Evolutionary conservation across 2,113 vertebrate genomes (phyloP).

Genomic region (Psittacula cyanocephala): DNA sequence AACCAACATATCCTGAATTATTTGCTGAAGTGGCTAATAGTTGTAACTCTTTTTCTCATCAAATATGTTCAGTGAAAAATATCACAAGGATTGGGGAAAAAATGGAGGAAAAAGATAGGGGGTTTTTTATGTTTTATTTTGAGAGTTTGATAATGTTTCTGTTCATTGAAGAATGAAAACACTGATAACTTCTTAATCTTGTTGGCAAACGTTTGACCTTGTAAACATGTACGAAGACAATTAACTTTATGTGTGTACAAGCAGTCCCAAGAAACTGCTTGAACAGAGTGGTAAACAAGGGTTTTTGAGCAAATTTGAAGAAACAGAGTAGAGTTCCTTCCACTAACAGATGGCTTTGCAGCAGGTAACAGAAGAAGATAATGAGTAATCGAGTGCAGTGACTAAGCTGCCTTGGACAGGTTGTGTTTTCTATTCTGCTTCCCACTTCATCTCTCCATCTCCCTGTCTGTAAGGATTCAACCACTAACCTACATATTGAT

Average conservation of each 20-base stretch:
- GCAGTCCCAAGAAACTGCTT: background rate
- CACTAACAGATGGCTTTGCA: conserved; percentile 57
- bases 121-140: background rate
- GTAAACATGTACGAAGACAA: background rate
- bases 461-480: background rate
- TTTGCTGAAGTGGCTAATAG: background rate
- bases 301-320: conserved; percentile 30
- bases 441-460: background rate
- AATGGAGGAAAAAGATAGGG: background rate
- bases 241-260: background rate
- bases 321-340: background rate
- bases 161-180: background rate
- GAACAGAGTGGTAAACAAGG: conserved; percentile 6
- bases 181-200: background rate
- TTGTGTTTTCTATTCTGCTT: conserved; percentile 17
- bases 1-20: background rate
- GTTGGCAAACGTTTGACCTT: background rate
- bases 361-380: conserved; percentile 61
- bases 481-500: background rate
- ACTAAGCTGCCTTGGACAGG: conserved; percentile 56
- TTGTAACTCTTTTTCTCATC: background rate
- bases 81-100: background rate
- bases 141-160: background rate
- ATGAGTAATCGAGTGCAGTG: conserved; percentile 60
- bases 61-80: background rate